Conservation (phyloP, 2,797 vertebrate species). For the Phrynocephalus guinanensis region DNA sequence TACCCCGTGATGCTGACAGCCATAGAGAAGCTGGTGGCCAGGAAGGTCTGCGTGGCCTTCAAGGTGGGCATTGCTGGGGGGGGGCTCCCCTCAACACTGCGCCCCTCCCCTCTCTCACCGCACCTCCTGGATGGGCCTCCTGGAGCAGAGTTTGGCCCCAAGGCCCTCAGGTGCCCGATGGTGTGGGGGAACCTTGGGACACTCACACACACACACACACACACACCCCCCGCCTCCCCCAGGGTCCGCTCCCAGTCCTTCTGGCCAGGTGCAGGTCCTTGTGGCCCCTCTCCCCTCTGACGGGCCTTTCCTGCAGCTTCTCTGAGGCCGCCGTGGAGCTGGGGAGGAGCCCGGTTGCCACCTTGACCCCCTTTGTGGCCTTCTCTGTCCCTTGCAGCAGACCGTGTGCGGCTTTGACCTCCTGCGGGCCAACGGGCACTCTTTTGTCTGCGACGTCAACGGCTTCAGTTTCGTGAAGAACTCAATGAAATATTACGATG, state of each 20-base stretch:
- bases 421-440: conserved; percentile 95
- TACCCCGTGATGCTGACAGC: conserved; percentile 99
- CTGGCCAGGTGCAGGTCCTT: too few relatives aligned
- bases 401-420: conserved; percentile 98
- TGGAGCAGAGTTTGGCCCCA: neutral
- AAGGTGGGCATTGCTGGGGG: conserved; percentile 81
- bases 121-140: neutral
- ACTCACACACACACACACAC: neutral
- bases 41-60: conserved; percentile 97
- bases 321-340: neutral
- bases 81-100: too few relatives aligned
- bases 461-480: conserved; percentile 99
- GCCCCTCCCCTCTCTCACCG: neutral
- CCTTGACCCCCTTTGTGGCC: neutral
- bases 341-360: neutral
- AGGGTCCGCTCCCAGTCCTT: neutral
- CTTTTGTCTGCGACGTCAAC: conserved; percentile 97
- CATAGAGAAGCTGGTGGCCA: conserved; percentile 97
- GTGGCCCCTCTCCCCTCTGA: neutral
- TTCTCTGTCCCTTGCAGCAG: conserved; percentile 84
- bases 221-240: neutral
- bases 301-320: neutral
- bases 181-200: neutral
- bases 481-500: conserved; percentile 99
- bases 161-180: too few relatives aligned